Evolutionary conservation across 2,113 vertebrate genomes (phyloP).

Genomic region (Dicentrarchus labrax): DNA sequence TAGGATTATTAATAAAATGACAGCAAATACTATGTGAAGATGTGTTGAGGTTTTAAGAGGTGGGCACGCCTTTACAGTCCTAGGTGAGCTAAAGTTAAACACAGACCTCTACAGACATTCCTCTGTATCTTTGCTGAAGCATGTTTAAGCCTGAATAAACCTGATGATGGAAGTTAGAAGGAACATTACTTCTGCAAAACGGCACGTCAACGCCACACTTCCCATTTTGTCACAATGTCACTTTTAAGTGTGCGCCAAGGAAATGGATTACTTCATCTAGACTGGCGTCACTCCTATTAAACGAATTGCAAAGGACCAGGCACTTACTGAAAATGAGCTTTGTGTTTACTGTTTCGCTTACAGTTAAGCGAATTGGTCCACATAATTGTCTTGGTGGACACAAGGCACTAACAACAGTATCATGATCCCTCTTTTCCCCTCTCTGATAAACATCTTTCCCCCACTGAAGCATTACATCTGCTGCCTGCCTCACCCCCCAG

Average conservation of each 20-base stretch:
- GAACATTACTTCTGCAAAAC: conserved; percentile 1
- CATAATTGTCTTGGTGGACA: neutral
- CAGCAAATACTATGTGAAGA: neutral
- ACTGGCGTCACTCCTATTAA: neutral
- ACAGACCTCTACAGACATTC: conserved; percentile 21
- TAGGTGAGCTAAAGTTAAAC: neutral
- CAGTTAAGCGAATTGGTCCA: conserved; percentile 1
- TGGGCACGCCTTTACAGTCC: neutral
- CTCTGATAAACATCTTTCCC: neutral
- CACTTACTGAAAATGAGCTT: no score
- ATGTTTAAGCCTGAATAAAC: conserved; percentile 51
- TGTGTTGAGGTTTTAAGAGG: neutral
- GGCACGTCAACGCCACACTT: neutral
- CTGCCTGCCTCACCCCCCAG: neutral
- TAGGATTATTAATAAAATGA: neutral
- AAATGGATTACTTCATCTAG: conserved; percentile 3
- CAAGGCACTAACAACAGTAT: neutral
- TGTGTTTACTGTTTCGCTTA: neutral
- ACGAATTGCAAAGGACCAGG: neutral
- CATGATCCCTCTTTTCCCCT: neutral
- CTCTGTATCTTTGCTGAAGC: conserved; percentile 28
- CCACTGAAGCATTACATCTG: conserved; percentile 7
- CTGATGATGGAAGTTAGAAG: conserved; percentile 4
- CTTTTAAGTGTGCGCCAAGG: neutral
- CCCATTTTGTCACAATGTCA: neutral